Evolutionary conservation across 2,113 vertebrate species (phyloP).

Genomic region (Sorex fumeus): DNA sequence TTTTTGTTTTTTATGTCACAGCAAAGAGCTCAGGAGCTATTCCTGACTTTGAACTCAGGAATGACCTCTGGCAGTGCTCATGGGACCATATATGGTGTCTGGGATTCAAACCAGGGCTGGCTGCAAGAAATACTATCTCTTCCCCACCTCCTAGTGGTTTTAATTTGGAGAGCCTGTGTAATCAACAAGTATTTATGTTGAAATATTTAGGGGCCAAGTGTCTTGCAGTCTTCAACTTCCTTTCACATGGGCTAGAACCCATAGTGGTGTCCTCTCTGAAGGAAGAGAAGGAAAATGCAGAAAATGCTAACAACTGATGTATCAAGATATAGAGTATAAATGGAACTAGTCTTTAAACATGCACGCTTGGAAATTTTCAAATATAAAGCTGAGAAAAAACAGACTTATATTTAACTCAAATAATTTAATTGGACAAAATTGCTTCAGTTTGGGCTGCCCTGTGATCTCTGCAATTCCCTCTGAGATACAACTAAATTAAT

Average conservation of each 20-base stretch:
- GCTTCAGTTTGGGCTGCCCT: not conserved
- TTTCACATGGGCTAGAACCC: not conserved
- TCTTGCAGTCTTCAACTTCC: constrained; percentile 7
- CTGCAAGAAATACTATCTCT: too few species aligned
- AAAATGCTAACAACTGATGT: not conserved
- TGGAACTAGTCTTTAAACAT: not conserved
- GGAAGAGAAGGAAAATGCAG: not conserved
- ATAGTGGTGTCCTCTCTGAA: not conserved
- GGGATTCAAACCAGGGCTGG: too few species aligned
- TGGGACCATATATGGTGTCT: too few species aligned
- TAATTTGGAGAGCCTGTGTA: not conserved
- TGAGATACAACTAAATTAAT: constrained; percentile 28
- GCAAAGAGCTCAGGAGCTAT: too few species aligned
- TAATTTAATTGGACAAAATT: not conserved
- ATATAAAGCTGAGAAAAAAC: not conserved
- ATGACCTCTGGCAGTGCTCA: too few species aligned
- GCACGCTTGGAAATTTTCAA: constrained; percentile 20
- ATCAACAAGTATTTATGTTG: constrained; percentile 41
- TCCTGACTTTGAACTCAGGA: too few species aligned
- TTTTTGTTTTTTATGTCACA: too few species aligned
- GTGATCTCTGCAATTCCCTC: not conserved
- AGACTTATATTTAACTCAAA: not conserved
- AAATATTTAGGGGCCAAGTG: constrained; percentile 5
- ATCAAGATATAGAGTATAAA: not conserved
- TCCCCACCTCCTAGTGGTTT: not conserved